phyloP scores from a whole-genome alignment of 2,888 invertebrate species.

The Agrochola lychnidis region DNA sequence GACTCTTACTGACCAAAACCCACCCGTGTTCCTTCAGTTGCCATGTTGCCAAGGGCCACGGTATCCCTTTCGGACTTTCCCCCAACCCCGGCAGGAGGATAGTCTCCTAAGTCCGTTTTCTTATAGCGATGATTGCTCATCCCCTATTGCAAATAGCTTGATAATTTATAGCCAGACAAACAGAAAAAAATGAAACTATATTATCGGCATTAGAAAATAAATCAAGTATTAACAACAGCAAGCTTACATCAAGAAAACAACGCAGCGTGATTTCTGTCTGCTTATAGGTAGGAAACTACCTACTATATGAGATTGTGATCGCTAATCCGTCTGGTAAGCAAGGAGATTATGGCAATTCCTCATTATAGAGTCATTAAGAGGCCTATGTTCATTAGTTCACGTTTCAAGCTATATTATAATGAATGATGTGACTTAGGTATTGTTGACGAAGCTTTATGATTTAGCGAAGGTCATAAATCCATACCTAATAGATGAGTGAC shows the following conservation, averaged over 20 bases:
- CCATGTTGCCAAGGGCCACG: too few relatives aligned
- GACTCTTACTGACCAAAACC: too few relatives aligned
- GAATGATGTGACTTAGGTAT: neutral
- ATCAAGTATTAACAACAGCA: neutral
- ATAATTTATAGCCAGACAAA: too few relatives aligned
- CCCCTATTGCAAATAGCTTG: too few relatives aligned
- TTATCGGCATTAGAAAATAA: too few relatives aligned
- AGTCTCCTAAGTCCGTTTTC: too few relatives aligned
- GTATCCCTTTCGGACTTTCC: too few relatives aligned
- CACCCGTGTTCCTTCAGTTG: too few relatives aligned
- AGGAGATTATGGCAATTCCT: neutral
- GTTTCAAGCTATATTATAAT: neutral
- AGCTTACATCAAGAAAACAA: neutral
- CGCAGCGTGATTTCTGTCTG: neutral
- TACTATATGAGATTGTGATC: neutral
- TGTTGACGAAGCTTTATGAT: neutral
- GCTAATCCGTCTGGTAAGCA: neutral
- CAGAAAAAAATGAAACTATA: too few relatives aligned
- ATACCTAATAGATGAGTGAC: neutral
- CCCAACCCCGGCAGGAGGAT: too few relatives aligned
- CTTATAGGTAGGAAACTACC: neutral
- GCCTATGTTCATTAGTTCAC: neutral
- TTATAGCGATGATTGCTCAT: too few relatives aligned
- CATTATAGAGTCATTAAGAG: neutral
- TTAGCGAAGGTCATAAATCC: neutral